Evolutionary conservation across 2,797 vertebrate species (phyloP).

Genomic region (Euthynnus affinis): DNA sequence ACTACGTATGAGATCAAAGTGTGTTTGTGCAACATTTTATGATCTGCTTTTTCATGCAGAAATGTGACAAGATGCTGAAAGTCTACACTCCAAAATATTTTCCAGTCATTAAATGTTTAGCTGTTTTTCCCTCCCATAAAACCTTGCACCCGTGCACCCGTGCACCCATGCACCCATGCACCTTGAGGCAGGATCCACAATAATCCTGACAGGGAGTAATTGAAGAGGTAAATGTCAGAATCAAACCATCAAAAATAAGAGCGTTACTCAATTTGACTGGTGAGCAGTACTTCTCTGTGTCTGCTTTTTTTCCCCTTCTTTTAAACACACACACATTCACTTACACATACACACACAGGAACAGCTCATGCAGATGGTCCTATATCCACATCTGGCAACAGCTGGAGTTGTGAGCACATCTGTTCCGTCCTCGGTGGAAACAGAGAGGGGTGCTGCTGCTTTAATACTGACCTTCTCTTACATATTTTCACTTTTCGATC

Average conservation of each 20-base stretch:
- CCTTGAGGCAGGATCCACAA: slow-evolving; percentile 45
- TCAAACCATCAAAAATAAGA: slow-evolving; percentile 54
- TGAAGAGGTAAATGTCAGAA: slow-evolving; percentile 39
- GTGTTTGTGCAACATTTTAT: slow-evolving; percentile 57
- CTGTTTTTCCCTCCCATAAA: slow-evolving; percentile 57
- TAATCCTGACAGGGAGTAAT: slow-evolving; percentile 48
- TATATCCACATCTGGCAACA: slow-evolving; percentile 81
- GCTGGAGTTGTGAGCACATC: slow-evolving; percentile 82
- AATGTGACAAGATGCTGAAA: slow-evolving; percentile 60
- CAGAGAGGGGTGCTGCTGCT: slow-evolving; percentile 58
- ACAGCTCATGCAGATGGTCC: slow-evolving; percentile 78
- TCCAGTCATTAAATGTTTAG: slow-evolving; percentile 61
- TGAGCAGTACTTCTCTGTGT: slow-evolving; percentile 25
- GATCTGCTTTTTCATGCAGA: slow-evolving; percentile 55
- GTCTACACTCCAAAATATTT: slow-evolving; percentile 62
- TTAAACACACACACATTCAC: slow-evolving; percentile 19
- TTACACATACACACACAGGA: slow-evolving; percentile 29
- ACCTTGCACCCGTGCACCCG: background rate
- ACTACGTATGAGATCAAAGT: slow-evolving; percentile 62
- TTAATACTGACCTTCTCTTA: slow-evolving; percentile 71
- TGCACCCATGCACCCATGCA: slow-evolving; percentile 23
- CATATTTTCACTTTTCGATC: slow-evolving; percentile 59
- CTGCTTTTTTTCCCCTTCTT: background rate
- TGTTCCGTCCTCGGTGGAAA: slow-evolving; percentile 77
- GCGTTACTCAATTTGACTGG: slow-evolving; percentile 56